These are phyloP conservation scores for Dendrocopos noguchii DNA, from an alignment of 2,113 vertebrate species.

Conservation along the genomic window DNA sequence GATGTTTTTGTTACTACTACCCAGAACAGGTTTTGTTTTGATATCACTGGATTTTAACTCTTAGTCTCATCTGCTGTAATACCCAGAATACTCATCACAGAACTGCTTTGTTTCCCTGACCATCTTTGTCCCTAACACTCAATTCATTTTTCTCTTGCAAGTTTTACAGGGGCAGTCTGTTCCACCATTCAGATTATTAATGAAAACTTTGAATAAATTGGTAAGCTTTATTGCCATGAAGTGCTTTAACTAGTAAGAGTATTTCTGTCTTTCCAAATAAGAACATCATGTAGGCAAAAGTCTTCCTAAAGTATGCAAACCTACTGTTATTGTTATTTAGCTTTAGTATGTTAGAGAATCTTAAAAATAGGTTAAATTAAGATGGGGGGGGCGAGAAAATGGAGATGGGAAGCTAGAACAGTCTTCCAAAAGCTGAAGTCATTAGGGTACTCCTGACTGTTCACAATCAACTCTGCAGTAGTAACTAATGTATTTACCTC, in stretches of 20 bases:
- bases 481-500: neutral
- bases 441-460: neutral
- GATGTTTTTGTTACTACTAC: constrained; percentile 29
- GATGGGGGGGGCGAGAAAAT: neutral
- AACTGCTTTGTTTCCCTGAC: neutral
- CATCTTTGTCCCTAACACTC: neutral
- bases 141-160: neutral
- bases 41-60: constrained; percentile 15
- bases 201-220: neutral
- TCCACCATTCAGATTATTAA: neutral
- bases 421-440: neutral
- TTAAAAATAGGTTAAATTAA: neutral
- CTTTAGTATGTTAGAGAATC: neutral
- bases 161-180: neutral
- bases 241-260: neutral
- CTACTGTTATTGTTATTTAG: neutral
- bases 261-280: neutral
- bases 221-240: neutral
- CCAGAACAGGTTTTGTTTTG: constrained; percentile 17
- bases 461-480: neutral
- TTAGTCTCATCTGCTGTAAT: neutral
- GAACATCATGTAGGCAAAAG: rapidly evolving
- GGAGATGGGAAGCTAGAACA: neutral
- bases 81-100: neutral
- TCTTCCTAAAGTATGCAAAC: neutral